These are phyloP conservation scores for Carlito syrichta DNA, from an alignment of 2,113 vertebrate species.

Conservation along the genomic window DNA sequence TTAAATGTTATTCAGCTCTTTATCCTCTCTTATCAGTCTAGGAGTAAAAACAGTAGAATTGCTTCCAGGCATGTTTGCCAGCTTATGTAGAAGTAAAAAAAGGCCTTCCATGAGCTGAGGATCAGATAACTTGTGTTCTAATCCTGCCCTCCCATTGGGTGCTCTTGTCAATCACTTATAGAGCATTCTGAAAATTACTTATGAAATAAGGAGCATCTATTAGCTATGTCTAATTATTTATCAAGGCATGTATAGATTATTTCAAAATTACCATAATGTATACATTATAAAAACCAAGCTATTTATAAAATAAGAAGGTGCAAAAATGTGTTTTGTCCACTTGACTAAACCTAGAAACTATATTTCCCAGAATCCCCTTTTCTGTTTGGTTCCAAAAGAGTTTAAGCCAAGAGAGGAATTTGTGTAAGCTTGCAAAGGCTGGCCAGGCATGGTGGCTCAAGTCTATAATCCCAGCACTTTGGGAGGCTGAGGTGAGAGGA, in stretches of 20 bases:
- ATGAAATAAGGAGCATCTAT: not conserved
- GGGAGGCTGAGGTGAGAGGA: too few species aligned
- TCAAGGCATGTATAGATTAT: not conserved
- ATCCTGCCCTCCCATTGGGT: not conserved
- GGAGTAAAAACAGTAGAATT: not conserved
- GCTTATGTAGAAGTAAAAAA: not conserved
- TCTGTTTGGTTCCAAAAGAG: not conserved
- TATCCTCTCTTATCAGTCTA: not conserved
- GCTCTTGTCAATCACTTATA: not conserved
- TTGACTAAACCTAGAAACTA: not conserved
- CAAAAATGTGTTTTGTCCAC: not conserved
- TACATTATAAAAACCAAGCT: not conserved
- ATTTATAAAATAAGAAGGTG: not conserved
- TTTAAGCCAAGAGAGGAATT: not conserved
- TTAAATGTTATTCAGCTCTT: slow-evolving; percentile 29
- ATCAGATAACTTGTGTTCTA: not conserved
- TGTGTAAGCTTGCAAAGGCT: too few species aligned
- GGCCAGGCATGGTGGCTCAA: too few species aligned
- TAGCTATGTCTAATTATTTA: not conserved
- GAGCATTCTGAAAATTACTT: not conserved
- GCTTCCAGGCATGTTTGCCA: not conserved
- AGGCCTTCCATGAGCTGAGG: not conserved
- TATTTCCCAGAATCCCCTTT: not conserved
- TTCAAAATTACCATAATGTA: not conserved
- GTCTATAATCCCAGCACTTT: too few species aligned